phyloP scores from a whole-genome alignment of 2,888 invertebrate genomes.

The Napeogenes inachia region DNA sequence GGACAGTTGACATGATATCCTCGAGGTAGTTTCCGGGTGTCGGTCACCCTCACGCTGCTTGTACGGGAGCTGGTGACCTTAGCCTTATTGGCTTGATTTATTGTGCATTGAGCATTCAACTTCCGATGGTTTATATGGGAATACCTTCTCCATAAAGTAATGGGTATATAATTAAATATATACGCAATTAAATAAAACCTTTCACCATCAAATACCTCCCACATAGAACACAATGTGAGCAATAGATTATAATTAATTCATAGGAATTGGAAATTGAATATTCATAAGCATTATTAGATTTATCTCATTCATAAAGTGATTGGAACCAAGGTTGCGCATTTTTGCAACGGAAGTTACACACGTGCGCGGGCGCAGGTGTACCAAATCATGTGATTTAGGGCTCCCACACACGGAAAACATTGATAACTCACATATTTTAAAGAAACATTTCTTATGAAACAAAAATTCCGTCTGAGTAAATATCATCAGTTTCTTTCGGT shows the following conservation, averaged over 20 bases:
- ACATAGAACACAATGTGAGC: too few relatives aligned
- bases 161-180: too few relatives aligned
- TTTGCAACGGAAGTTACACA: slow-evolving; percentile 37
- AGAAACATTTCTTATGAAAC: not conserved
- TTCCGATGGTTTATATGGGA: slow-evolving; percentile 5
- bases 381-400: slow-evolving; percentile 19
- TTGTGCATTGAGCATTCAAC: not conserved
- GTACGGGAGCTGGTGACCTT: slow-evolving; percentile 2
- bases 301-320: slow-evolving; percentile 34
- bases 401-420: slow-evolving; percentile 14
- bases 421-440: too few relatives aligned
- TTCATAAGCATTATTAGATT: slow-evolving; percentile 9
- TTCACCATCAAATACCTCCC: too few relatives aligned
- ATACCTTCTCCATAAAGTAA: not conserved
- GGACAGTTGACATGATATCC: slow-evolving; percentile 3
- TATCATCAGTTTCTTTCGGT: too few relatives aligned
- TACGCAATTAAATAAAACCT: too few relatives aligned
- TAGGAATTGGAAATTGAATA: not conserved
- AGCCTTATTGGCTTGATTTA: not conserved
- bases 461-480: too few relatives aligned
- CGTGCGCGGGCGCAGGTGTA: slow-evolving; percentile 48
- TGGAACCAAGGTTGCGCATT: slow-evolving; percentile 29
- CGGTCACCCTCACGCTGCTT: slow-evolving; percentile 1
- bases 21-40: not conserved
- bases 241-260: too few relatives aligned